Base-by-base conservation (phyloP, 2,113 vertebrate species). In the Triplophysa dalaica region DNA sequence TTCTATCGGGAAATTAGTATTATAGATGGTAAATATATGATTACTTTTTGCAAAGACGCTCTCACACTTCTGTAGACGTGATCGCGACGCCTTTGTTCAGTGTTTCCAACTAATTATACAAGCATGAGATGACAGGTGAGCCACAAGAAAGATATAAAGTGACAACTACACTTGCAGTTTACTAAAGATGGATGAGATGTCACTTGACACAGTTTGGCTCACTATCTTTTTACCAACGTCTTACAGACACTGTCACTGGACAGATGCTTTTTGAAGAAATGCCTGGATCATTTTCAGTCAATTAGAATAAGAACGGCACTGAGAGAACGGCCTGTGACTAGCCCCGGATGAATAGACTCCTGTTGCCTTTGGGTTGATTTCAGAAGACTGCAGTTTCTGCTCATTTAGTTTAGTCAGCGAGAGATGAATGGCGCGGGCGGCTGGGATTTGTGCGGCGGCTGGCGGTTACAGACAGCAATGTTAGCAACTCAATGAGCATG, bases 341-440 rank as follows among this genome's bases (percentile, higher is more conserved):
- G n/a, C 50, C 50, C 54, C 17, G 19, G 69, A 8, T 24, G 24
- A 33, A 33, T 21, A 4, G 26, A 21, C 50, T n/a, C 17, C 33
- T 56, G 68, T 70, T 70, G 68, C 54, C 19, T 70, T 72, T 56
- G 16, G 50, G 50, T 72, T 26, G 13, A 14, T 38, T 72, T 56
- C 69, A 72, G 26, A 38, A 16, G 17, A 33, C 50, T 72, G 8
- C 69, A 56, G 4, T 72, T 72, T 58, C 24, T 70, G 69, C 50
- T 70, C 48, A 33, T 70, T 70, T 56, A 56, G 69, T 70, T 70
- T 70, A 70, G 50, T 70, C 69, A 56, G 50, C 48, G 14, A 58
- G 52, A 56, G 69, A 72, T 21, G 69, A 72, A 72, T 58, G 69
- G 50, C 3, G 24, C 24, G 12, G 24, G 1, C 68, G 8, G 29